Conservation (phyloP, 2,113 vertebrate species). For the Gasterosteus nipponicus region DNA sequence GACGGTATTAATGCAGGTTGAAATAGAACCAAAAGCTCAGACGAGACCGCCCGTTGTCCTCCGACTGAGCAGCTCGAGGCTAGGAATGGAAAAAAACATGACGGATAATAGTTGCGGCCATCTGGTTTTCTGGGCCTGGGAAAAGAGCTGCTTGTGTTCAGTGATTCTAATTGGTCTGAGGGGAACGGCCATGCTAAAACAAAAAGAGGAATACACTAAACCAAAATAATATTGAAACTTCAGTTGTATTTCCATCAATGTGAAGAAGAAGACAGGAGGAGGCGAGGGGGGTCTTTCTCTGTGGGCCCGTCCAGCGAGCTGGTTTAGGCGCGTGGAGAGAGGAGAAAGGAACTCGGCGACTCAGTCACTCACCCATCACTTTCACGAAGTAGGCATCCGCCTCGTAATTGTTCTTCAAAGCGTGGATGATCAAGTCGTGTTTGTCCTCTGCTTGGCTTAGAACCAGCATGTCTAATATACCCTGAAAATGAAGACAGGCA, state of each 20-base stretch:
- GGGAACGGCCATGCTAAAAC: conserved; percentile 15
- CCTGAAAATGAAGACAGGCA: conserved; percentile 82
- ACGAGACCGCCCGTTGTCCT: conserved; percentile 13
- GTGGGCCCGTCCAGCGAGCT: neutral
- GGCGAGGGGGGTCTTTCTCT: neutral
- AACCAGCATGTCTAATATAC: conserved; percentile 95
- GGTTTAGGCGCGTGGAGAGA: neutral
- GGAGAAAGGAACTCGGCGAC: neutral
- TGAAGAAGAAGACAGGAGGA: neutral
- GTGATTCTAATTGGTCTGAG: conserved; percentile 39
- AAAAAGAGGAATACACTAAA: neutral
- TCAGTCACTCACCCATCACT: conserved; percentile 93
- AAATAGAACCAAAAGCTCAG: conserved; percentile 34
- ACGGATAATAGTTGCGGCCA: conserved; percentile 38
- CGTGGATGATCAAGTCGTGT: conserved; percentile 86
- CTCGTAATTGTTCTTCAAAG: conserved; percentile 97
- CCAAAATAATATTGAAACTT: neutral
- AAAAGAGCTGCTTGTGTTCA: conserved; percentile 37
- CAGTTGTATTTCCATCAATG: neutral
- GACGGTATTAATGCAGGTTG: conserved; percentile 28
- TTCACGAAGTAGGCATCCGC: conserved; percentile 98
- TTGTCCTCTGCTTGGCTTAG: conserved; percentile 83
- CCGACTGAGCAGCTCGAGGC: conserved; percentile 29
- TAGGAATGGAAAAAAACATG: conserved; percentile 39
- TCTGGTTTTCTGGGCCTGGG: conserved; percentile 32